These are phyloP conservation scores for Sinocyclocheilus anshuiensis DNA, from an alignment of 2,113 vertebrate species.

Conservation along the genomic window DNA sequence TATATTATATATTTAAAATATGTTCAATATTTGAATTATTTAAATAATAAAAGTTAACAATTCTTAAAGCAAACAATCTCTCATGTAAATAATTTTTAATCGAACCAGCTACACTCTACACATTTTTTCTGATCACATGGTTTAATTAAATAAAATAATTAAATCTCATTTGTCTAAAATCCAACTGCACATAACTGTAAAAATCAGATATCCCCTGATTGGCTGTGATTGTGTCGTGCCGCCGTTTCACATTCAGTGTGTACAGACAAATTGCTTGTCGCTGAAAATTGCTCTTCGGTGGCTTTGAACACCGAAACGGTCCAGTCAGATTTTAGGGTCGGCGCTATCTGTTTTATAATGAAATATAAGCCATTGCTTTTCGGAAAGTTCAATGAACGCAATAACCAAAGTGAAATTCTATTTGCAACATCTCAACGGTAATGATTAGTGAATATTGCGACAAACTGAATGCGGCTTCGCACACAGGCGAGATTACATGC, in stretches of 20 bases:
- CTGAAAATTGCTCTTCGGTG: neutral
- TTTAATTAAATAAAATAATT: neutral
- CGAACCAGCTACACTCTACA: neutral
- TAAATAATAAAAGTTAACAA: neutral
- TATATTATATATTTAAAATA: neutral
- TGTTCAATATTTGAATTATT: neutral
- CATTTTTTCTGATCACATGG: neutral
- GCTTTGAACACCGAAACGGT: neutral
- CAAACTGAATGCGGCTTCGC: neutral
- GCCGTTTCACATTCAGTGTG: neutral
- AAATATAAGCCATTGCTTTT: constrained; percentile 8
- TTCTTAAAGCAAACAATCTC: neutral
- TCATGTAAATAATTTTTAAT: neutral
- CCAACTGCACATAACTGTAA: neutral
- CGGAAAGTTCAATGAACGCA: constrained; percentile 9
- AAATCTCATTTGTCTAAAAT: neutral
- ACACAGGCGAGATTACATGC: constrained; percentile 13
- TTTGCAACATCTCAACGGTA: constrained; percentile 13
- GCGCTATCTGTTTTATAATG: neutral
- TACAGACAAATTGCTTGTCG: neutral
- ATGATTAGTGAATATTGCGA: constrained; percentile 29
- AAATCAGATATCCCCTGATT: neutral
- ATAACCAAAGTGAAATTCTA: constrained; percentile 25
- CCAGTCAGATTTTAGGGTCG: neutral
- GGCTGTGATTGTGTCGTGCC: neutral